A percentile compares a stretch with the other conserved stretches of the same genome.
Evolutionary conservation across 2,888 invertebrate species (phyloP).

Genomic region (Spilarctia lutea): DNA sequence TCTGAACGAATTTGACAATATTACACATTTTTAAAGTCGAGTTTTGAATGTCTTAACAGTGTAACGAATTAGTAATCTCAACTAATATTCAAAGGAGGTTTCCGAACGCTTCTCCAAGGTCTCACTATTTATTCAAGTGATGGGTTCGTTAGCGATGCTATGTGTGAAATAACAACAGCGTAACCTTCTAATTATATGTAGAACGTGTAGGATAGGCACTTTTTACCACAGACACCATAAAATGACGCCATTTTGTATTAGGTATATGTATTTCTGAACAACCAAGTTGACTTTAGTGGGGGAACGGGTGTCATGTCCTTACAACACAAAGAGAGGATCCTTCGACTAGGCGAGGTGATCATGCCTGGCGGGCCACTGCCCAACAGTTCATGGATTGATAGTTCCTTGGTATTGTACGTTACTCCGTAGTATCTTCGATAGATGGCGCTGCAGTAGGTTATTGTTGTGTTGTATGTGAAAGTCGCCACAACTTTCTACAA

Average conservation of each 20-base stretch:
- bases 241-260: not conserved
- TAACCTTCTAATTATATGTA: constrained; percentile 3
- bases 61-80: not conserved
- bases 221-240: not conserved
- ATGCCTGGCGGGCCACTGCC: no score
- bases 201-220: not conserved
- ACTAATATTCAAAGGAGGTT: not conserved
- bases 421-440: no score
- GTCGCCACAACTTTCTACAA: no score
- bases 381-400: no score
- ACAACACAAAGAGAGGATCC: no score
- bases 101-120: not conserved
- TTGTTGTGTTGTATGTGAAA: no score
- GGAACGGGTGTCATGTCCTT: no score
- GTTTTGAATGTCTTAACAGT: not conserved
- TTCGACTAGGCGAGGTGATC: no score
- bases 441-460: no score
- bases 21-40: not conserved
- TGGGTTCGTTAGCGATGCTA: constrained; percentile 2
- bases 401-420: no score
- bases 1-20: no score
- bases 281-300: no score
- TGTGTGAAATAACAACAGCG: not conserved
- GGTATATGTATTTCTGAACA: not conserved
- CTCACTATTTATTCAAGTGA: constrained; percentile 1